A percentile compares a stretch with the other conserved stretches of the same genome.
Evolutionary conservation across 2,888 invertebrate species (phyloP).

Genomic region (Koerneria pararmatus): DNA sequence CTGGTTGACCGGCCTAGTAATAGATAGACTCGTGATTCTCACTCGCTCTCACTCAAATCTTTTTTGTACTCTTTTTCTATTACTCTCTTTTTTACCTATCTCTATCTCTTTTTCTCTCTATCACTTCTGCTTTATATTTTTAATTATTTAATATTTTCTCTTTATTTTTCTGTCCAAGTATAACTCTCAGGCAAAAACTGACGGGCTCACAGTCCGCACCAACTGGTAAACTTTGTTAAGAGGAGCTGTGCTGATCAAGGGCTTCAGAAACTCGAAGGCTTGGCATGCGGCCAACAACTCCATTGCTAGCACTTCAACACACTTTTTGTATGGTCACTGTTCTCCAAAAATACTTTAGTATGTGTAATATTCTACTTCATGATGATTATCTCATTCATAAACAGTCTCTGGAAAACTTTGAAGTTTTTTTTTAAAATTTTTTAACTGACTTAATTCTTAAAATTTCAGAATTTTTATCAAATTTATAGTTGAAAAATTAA

Average conservation of each 20-base stretch:
- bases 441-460: no score
- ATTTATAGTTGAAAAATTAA: no score
- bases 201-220: constrained; percentile 66
- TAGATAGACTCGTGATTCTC: neutral
- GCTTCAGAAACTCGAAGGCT: constrained; percentile 70
- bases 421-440: no score
- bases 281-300: constrained; percentile 71
- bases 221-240: constrained; percentile 69
- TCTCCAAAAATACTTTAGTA: no score
- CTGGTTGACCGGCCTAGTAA: constrained; percentile 65
- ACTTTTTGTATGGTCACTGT: no score
- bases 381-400: no score
- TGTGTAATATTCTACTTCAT: no score
- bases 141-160: neutral
- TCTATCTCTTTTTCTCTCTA: neutral
- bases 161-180: neutral
- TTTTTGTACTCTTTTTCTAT: neutral
- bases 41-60: neutral
- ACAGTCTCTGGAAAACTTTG: no score
- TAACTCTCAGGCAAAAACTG: no score
- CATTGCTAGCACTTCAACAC: constrained; percentile 68
- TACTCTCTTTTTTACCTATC: neutral
- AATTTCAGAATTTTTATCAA: no score
- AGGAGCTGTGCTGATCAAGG: constrained; percentile 68
- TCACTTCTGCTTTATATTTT: neutral